phyloP scores from a whole-genome alignment of 2,113 vertebrate genomes.

The Benitochromis conjunctus region DNA sequence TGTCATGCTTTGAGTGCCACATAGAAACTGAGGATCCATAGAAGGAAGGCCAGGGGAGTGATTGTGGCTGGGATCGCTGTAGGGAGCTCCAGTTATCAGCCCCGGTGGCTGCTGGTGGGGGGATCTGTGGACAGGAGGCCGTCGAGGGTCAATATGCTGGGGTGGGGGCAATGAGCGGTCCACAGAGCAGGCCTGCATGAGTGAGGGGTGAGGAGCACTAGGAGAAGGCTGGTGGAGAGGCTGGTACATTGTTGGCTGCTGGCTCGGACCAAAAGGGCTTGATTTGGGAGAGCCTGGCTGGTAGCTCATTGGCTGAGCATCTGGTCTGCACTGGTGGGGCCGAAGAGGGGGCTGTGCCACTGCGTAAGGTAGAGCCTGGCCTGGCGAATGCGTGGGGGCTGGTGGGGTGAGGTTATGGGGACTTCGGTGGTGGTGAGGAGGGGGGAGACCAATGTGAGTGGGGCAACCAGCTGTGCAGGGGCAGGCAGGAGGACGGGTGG shows the following conservation, averaged over 20 bases:
- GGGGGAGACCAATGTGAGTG: constrained; percentile 42
- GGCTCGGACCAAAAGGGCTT: constrained; percentile 44
- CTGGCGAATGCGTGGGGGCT: constrained; percentile 53
- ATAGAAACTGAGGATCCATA: constrained; percentile 72
- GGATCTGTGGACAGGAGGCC: constrained; percentile 58
- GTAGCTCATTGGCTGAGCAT: constrained; percentile 58
- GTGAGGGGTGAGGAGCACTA: constrained; percentile 56
- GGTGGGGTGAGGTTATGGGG: constrained; percentile 66
- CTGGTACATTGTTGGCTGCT: constrained; percentile 63
- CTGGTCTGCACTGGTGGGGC: constrained; percentile 63
- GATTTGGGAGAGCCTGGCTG: constrained; percentile 63
- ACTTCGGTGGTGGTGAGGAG: constrained; percentile 57
- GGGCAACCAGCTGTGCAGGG: constrained; percentile 60
- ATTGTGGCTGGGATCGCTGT: constrained; percentile 55
- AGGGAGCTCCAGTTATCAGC: constrained; percentile 47
- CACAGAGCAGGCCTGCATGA: constrained; percentile 56
- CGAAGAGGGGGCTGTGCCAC: constrained; percentile 51
- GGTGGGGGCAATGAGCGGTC: constrained; percentile 51
- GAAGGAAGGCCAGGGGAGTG: constrained; percentile 67
- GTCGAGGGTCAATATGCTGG: constrained; percentile 60
- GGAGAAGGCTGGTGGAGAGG: constrained; percentile 60
- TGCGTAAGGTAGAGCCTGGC: constrained; percentile 48
- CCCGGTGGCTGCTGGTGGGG: constrained; percentile 63
- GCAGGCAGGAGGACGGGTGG: constrained; percentile 61
- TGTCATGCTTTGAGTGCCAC: constrained; percentile 60